Base-by-base conservation (phyloP, 92 coral and sea anemone genomes). In the Metridium senile region DNA sequence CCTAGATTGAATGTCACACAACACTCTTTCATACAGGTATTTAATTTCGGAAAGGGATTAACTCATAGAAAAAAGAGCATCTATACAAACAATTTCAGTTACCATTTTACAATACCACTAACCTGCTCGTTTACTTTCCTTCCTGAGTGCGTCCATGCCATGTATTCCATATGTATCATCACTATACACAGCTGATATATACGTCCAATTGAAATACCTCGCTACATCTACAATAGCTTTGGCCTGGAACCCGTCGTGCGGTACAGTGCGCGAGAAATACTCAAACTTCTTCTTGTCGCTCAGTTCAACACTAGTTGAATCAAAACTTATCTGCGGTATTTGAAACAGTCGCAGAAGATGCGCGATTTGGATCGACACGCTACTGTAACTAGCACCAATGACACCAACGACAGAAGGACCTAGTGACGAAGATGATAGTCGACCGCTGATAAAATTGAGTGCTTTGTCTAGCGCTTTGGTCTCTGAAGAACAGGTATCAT, bases 191-290 rank as follows among this genome's bases (percentile, higher is more conserved):
- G 82, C 89, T 10, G 97, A 86, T 47, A 94, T 79, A 54, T 89
- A 94, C 2, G 94, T 86, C 98, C 98, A 94, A 81, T 92, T 92
- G 76, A 88, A 89, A 71, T 81, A 78, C 33, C 71, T 77, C 54
- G 88, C 83, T 13, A 94, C 76, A 26, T 94, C 97, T 1, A 86
- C 82, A 4, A 94, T 88, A 0, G 97, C 98, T 68, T 85, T 86
- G 16, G 94, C 97, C 62, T 92, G 97, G 47, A 86, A 86, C 71
- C 82, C 80, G 67, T 94, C 98, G 35, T 89, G 93, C 0, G 98
- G 97, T 21, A 92, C 88, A 1, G 97, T 94, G 22, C 98, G 93
- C 29, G 97, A 89, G 75, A 94, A 94, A 74, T 82, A 94, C 70
- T 84, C 87, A 72, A 86, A 94, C 33, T 87, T 81, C 45, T 80